phyloP scores from a whole-genome alignment of 2,113 vertebrate genomes.

The Labeo rohita region DNA sequence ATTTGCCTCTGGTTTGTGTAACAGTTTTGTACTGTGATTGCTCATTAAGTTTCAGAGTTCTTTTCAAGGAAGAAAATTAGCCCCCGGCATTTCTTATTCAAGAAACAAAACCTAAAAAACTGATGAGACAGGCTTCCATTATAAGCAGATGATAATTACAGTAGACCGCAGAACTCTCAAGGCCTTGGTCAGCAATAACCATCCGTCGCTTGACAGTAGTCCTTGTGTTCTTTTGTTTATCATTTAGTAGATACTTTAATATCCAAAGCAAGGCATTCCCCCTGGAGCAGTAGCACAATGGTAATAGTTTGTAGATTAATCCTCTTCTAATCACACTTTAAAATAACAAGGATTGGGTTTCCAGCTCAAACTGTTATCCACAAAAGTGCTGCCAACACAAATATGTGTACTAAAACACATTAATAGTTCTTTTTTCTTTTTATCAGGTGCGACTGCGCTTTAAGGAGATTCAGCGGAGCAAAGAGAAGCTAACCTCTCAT shows the following conservation, averaged over 20 bases:
- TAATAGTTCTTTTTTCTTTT: neutral
- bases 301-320: neutral
- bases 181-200: neutral
- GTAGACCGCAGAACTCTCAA: neutral
- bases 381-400: neutral
- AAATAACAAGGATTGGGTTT: neutral
- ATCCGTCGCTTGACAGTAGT: neutral
- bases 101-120: neutral
- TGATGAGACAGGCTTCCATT: neutral
- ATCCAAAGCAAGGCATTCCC: neutral
- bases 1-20: neutral
- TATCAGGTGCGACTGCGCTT: conserved; percentile 85
- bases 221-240: neutral
- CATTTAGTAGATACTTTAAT: neutral
- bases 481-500: conserved; percentile 95
- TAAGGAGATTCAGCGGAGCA: conserved; percentile 95
- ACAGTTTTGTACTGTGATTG: neutral
- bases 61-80: neutral
- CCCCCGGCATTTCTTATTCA: neutral
- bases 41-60: conserved; percentile 1
- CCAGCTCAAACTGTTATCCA: neutral
- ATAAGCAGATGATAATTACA: neutral
- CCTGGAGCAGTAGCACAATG: neutral
- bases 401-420: neutral
- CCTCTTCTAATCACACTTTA: neutral